Evolutionary conservation across 2,797 vertebrate genomes (phyloP).

Genomic region (Karalla daura): DNA sequence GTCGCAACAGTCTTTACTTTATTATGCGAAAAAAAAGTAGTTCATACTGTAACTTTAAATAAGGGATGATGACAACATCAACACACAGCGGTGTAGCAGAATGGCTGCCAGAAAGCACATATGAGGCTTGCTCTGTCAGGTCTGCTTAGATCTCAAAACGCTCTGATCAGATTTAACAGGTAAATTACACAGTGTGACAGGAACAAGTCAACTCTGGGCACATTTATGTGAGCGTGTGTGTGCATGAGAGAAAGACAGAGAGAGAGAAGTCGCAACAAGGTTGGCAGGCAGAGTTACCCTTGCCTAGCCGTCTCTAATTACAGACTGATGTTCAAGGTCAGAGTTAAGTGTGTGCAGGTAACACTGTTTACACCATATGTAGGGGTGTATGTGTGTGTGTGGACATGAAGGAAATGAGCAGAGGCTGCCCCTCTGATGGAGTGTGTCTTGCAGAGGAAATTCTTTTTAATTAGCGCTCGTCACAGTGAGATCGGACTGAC

Average conservation of each 20-base stretch:
- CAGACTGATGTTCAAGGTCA: constrained; percentile 42
- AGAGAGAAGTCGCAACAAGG: no score
- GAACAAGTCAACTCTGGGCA: neutral
- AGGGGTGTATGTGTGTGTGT: neutral
- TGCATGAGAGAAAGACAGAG: neutral
- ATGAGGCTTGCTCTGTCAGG: neutral
- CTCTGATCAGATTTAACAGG: neutral
- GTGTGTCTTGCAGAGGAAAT: constrained; percentile 40
- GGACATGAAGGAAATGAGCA: constrained; percentile 27
- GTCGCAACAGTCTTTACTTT: neutral
- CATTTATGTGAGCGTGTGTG: neutral
- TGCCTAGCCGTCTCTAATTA: constrained; percentile 32
- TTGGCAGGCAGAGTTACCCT: neutral
- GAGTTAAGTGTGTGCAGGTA: constrained; percentile 18
- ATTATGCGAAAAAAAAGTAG: neutral
- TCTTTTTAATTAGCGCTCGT: constrained; percentile 53
- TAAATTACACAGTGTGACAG: neutral
- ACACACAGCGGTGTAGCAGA: neutral
- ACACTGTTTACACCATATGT: constrained; percentile 25
- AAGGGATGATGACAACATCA: neutral
- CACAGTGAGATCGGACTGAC: constrained; percentile 37
- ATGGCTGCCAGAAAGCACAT: neutral
- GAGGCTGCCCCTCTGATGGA: constrained; percentile 36
- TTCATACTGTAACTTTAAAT: neutral
- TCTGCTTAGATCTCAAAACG: neutral